phyloP scores from a whole-genome alignment of 2,113 vertebrate genomes.

The Turdus rufiventris region DNA sequence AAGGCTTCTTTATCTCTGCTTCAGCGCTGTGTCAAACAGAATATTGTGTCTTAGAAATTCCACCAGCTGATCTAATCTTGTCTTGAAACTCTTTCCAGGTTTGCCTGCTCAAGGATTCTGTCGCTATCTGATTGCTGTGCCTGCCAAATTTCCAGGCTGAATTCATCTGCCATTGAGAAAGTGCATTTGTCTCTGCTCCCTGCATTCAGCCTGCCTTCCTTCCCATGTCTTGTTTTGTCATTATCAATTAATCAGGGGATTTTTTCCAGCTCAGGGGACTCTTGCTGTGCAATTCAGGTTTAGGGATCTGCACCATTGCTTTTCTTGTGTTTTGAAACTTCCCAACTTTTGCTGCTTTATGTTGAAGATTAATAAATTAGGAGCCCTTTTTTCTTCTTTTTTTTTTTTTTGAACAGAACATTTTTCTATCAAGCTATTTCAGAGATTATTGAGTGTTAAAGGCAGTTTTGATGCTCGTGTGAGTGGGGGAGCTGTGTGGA shows the following conservation, averaged over 20 bases:
- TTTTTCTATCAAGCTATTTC: not conserved
- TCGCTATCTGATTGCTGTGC: conserved; percentile 31
- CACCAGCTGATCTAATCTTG: conserved; percentile 20
- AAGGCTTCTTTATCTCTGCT: not conserved
- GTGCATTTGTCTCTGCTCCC: not conserved
- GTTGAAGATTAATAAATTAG: not conserved
- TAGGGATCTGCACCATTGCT: not conserved
- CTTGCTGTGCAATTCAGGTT: not conserved
- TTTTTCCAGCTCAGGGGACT: not conserved
- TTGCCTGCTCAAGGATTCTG: conserved; percentile 36
- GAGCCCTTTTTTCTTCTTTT: not conserved
- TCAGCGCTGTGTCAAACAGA: not conserved
- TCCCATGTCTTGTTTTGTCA: not conserved
- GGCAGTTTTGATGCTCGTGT: not conserved
- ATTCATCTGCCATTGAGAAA: conserved; percentile 28
- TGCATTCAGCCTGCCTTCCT: not conserved
- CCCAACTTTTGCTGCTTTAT: not conserved
- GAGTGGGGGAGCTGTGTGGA: not conserved
- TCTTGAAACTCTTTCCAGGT: conserved; percentile 9
- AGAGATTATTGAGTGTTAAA: not conserved
- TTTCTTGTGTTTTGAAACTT: not conserved
- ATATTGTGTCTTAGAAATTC: conserved; percentile 17
- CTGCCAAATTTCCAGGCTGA: conserved; percentile 49
- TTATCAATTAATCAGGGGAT: not conserved
- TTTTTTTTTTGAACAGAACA: not conserved